phyloP scores from a whole-genome alignment of 2,888 invertebrate genomes.

The Horisme vitalbata region DNA sequence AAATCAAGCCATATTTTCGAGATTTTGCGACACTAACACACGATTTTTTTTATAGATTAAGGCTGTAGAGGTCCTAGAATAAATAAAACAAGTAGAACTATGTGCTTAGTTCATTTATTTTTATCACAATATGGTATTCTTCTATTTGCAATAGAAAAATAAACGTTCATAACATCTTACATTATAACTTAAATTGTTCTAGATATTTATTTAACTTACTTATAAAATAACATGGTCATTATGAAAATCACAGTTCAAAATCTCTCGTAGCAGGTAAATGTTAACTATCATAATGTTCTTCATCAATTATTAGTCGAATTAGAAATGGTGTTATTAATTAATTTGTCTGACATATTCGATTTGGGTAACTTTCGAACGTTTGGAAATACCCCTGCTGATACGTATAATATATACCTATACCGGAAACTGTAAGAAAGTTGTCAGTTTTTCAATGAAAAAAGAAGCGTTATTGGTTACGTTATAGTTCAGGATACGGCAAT shows the following conservation, averaged over 20 bases:
- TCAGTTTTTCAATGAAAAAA: too few species aligned
- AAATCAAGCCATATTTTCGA: too few species aligned
- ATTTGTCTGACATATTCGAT: too few species aligned
- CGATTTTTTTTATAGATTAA: background rate
- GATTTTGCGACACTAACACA: too few species aligned
- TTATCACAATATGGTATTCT: constrained; percentile 31
- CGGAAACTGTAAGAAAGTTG: too few species aligned
- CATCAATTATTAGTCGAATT: too few species aligned
- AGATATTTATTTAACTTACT: constrained; percentile 9
- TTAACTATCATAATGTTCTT: too few species aligned
- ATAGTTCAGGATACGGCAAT: background rate
- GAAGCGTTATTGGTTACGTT: too few species aligned
- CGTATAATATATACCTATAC: too few species aligned
- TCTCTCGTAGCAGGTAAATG: constrained; percentile 24
- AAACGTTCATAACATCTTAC: constrained; percentile 20
- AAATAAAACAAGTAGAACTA: background rate
- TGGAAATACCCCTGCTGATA: too few species aligned
- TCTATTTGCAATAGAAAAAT: constrained; percentile 32
- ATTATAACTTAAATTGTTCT: constrained; percentile 12
- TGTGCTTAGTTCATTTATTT: constrained; percentile 16
- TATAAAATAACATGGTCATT: constrained; percentile 23
- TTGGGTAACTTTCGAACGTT: too few species aligned
- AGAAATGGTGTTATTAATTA: too few species aligned
- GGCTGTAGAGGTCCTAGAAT: background rate
- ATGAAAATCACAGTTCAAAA: constrained; percentile 33